These are phyloP conservation scores for Corythornis cristatus DNA, from an alignment of 2,113 vertebrate genomes.

Conservation along the genomic window DNA sequence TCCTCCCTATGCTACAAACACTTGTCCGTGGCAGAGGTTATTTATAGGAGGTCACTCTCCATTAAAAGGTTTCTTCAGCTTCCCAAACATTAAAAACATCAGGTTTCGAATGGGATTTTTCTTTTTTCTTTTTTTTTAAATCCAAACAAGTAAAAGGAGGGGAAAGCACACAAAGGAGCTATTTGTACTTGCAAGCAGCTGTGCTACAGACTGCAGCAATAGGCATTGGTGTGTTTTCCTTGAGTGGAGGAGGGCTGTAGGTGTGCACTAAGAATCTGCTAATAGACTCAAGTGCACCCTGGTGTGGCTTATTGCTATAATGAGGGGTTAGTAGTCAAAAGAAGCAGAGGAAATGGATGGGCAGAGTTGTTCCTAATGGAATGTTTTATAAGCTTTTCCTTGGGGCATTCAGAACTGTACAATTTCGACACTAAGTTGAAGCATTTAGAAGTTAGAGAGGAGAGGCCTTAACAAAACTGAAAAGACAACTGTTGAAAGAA, in stretches of 20 bases:
- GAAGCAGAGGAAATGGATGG: constrained; percentile 46
- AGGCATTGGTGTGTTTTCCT: constrained; percentile 9
- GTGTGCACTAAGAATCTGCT: constrained; percentile 20
- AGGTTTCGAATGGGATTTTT: neutral
- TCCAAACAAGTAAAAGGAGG: neutral
- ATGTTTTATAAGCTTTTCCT: constrained; percentile 9
- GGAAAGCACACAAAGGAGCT: constrained; percentile 24
- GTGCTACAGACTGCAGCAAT: neutral
- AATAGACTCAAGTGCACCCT: constrained; percentile 29
- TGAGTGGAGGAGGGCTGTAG: neutral
- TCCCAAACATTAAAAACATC: neutral
- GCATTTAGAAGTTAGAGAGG: neutral
- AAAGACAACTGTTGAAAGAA: neutral
- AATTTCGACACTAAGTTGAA: neutral
- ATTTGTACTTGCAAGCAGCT: constrained; percentile 29
- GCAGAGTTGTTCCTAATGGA: constrained; percentile 10
- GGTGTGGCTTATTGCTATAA: constrained; percentile 1
- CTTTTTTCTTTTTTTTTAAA: neutral
- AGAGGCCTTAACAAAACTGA: neutral
- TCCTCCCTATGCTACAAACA: neutral
- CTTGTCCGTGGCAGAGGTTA: fast-evolving
- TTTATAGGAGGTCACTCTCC: neutral
- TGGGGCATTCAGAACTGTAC: neutral
- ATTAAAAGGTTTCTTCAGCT: neutral
- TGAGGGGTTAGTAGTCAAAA: constrained; percentile 12